Percentiles rank a stretch among this genome's conserved stretches.
phyloP scores from a whole-genome alignment of 2,113 vertebrate species.

The Pithys albifrons region DNA sequence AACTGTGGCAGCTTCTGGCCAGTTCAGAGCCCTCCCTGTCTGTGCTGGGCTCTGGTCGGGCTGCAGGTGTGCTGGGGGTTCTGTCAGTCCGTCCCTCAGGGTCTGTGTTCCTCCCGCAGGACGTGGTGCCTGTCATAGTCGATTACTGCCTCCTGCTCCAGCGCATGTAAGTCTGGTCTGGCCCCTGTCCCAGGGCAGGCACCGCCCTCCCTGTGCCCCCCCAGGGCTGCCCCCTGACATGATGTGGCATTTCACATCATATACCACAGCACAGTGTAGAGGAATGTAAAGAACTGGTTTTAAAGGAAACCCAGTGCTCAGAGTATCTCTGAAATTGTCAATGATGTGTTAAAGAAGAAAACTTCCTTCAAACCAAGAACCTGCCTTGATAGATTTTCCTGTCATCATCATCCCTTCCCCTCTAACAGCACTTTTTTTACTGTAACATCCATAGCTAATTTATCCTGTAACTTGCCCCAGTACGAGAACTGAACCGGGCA shows the following conservation, averaged over 20 bases:
- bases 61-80: not conserved
- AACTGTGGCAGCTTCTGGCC: not conserved
- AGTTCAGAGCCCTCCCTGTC: not conserved
- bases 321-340: not conserved
- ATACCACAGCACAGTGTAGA: not conserved
- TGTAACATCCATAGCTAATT: not conserved
- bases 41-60: not conserved
- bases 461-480: not conserved
- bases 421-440: not conserved
- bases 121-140: constrained; percentile 89
- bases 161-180: constrained; percentile 82
- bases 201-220: not conserved
- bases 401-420: not conserved
- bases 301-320: not conserved
- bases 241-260: rapidly evolving
- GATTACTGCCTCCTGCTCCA: constrained; percentile 94
- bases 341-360: not conserved
- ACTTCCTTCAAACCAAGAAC: not conserved
- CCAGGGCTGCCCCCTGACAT: not conserved
- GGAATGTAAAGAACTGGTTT: not conserved
- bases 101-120: constrained; percentile 73
- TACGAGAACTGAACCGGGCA: not conserved
- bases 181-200: not conserved
- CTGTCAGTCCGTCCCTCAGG: not conserved
- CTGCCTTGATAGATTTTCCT: not conserved